Evolutionary conservation across 2,888 invertebrate species (phyloP), one percentile per base, ranked within the genome.

Genomic region (Thereva unica): DNA sequence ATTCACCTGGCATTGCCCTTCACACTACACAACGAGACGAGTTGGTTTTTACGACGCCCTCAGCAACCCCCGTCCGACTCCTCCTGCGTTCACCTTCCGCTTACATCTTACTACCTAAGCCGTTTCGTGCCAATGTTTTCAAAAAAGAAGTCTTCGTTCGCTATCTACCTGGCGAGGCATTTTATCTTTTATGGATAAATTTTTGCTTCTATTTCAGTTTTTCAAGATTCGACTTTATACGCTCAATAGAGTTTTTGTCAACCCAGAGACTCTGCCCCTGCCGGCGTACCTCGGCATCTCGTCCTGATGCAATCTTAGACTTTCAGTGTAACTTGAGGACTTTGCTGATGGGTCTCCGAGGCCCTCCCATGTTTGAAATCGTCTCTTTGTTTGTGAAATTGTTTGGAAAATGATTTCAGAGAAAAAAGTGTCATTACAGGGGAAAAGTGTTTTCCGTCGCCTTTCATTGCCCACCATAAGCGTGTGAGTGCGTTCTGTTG

Each of bases 341-440:
- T 40, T 41, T 49, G 49, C 41, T 61, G 61, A 61, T 50, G 61
- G 61, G 49, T 50, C 41, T 49, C 40, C 12, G 47, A 59, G 49
- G 38, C 59, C 41, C 61, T 61, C 50, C 55, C 55, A 42, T 53
- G 41, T 49, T 41, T 23, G 50, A 50, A 61, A 50, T 61, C 40
- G 49, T 50, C 61, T 63, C 64, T 64, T 53, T 64, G 64, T 64
- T 64, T 64, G 64, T 64, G 64, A 64, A 64, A 64, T 64, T 64
- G 64, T 64, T 64, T 64, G 64, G 64, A 64, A 64, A 64, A 64
- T 64, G 42, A 64, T 64, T 64, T 64, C 53, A 37, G 6, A 40
- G 38, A 49, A 64, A 64, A 63, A 64, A 64, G 50, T 64, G 64
- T 64, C 64, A 64, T 64, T 64, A 64, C 53, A 12, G 61, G 38